phyloP scores from a whole-genome alignment of 2,113 vertebrate species.

The Callopanchax toddi region DNA sequence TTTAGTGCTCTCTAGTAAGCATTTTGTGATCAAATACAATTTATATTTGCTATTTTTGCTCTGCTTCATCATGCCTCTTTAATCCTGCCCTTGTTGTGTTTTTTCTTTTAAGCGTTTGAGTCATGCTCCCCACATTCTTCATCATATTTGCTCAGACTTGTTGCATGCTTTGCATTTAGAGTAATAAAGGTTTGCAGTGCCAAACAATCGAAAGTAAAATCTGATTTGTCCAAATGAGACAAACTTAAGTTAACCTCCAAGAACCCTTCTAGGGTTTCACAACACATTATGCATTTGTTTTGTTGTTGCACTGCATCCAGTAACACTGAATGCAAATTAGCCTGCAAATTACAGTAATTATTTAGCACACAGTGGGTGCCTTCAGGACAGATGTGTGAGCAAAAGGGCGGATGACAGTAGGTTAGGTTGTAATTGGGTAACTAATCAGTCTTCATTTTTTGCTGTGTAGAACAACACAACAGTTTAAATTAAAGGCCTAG shows the following conservation, averaged over 20 bases:
- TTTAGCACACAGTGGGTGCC: neutral
- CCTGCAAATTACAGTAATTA: constrained; percentile 30
- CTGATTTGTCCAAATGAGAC: constrained; percentile 19
- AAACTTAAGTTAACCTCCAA: constrained; percentile 9
- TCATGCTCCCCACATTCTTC: neutral
- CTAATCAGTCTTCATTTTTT: neutral
- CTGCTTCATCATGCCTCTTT: neutral
- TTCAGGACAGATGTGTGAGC: constrained; percentile 8
- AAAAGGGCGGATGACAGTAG: neutral
- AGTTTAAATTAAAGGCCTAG: neutral
- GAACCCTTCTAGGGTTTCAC: neutral
- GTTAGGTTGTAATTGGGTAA: neutral
- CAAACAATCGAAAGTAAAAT: constrained; percentile 1
- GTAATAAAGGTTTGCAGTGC: neutral
- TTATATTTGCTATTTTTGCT: constrained; percentile 19
- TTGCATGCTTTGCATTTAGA: neutral
- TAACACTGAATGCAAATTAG: constrained; percentile 26
- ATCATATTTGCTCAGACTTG: constrained; percentile 2
- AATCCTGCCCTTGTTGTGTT: constrained; percentile 10
- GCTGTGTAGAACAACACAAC: neutral
- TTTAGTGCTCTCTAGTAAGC: constrained; percentile 5
- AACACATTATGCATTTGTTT: neutral
- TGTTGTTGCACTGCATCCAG: constrained; percentile 1
- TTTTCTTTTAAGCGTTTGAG: neutral
- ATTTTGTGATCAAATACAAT: constrained; percentile 20